A percentile compares a stretch with the other conserved stretches of the same genome.
Conservation (phyloP, 1,140 invertebrate species). For the Leptoteleia sp. region DNA sequence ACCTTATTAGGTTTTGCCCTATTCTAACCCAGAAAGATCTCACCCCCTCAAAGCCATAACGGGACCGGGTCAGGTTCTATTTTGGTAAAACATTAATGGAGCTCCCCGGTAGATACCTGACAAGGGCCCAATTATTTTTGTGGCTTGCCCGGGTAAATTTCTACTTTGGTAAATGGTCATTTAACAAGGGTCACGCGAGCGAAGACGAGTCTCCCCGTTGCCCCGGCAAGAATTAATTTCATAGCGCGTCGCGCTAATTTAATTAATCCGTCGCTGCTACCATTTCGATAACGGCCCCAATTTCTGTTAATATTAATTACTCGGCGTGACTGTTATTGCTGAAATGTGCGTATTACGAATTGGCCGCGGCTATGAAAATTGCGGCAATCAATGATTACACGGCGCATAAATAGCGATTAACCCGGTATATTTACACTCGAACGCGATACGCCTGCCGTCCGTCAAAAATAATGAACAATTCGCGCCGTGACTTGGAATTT, state of each 20-base stretch:
- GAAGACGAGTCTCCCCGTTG: too few species aligned
- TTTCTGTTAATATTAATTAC: constrained; percentile 49
- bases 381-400: constrained; percentile 45
- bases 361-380: constrained; percentile 54
- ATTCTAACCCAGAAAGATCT: too few species aligned
- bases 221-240: constrained; percentile 53
- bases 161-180: too few species aligned
- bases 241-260: constrained; percentile 7
- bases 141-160: too few species aligned
- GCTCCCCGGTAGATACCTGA: too few species aligned
- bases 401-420: constrained; percentile 44
- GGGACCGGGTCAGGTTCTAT: too few species aligned
- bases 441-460: constrained; percentile 3
- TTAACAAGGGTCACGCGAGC: too few species aligned
- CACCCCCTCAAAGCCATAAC: too few species aligned
- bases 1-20: too few species aligned
- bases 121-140: too few species aligned
- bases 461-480: constrained; percentile 47
- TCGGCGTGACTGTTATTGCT: constrained; percentile 39
- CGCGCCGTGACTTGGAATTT: constrained; percentile 1
- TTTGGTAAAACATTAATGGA: too few species aligned
- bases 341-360: constrained; percentile 44
- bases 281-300: constrained; percentile 62
- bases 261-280: constrained; percentile 17
- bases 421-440: constrained; percentile 48